Evolutionary conservation across 2,113 vertebrate genomes (phyloP), one percentile per base, ranked within the genome.

Genomic region (Hyla sarda): DNA sequence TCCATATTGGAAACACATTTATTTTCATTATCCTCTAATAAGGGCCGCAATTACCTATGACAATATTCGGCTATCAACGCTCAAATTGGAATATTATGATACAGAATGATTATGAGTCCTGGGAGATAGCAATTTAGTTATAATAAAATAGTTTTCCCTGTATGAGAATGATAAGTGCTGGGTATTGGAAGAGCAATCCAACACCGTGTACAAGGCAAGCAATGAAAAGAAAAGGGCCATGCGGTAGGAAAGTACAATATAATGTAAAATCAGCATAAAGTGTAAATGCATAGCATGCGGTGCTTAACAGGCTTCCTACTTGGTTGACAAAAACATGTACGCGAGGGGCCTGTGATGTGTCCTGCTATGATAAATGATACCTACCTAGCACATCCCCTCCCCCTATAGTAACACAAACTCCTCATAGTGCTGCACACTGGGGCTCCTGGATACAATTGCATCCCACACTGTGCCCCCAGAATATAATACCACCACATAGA

Each of bases 1-100:
- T 25, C 25, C 78, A 81, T 81, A 81, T 81, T 81, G 56, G 34
- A 81, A 81, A 81, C 76, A 62, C 78, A 81, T 81, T 81, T 81
- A 47, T 65, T 81, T 65, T 81, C 56, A 81, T 81, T 81, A 41
- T 48, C 78, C 54, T 47, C 56, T 62, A 81, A 45, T 81, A 81
- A 62, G 56, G 34, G 37, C 34, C 47, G 34, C 37, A 81, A 81
- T 81, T 47, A 65, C 78, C 37, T 45, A 25, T 28, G 23, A 65
- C 56, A 62, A 45, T 62, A 13, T 65, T 45, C 54, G 11, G 37
- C 56, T 81, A 62, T 62, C 56, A 65, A 32, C 1, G 54, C 21
- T 79, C 13, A 10, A 60, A 54, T 45, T 56, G 77, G 34, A 80
- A 80, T 58, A 62, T 80, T 60, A 80, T 60, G n/a, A 60, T 60